Base-by-base conservation (phyloP, 2,888 invertebrate genomes). In the Conops quadrifasciatus region DNA sequence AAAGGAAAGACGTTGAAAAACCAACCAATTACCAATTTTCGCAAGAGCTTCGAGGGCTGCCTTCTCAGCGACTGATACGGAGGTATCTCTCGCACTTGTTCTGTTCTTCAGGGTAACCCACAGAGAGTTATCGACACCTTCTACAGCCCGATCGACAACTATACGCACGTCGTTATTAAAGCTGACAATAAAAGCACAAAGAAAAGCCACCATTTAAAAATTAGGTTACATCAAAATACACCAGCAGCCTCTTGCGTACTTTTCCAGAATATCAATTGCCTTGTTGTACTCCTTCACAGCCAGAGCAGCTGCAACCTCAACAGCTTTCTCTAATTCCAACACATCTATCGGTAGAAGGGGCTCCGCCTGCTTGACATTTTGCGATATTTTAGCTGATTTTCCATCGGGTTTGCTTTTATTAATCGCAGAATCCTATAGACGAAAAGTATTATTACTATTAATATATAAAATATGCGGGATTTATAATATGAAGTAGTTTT, bases 231-330 rank as follows among this genome's bases (percentile, higher is more conserved):
- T 36, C 36, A n/a, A 69, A 53, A 36, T 51, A n/a, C 9, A n/a
- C 24, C 9, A 9, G 21, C 9, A 9, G 21, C 16, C 19, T 19
- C 24, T 49, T 51, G 49, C 21, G 56, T 73, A 85, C 85, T 75
- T 87, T 72, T 88, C 86, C 53, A 91, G 87, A 53, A 89, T 87
- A 67, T 87, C 86, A 0, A 89, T 87, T 0, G 93, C 93, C 74
- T 87, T 85, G 72, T 90, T 89, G 79, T 90, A 94, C 71, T 90
- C 90, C 78, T 90, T 88, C 7, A 93, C 88, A 1, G 93, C 93
- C 24, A 89, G 87, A 67, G 90, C 87, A 4, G 90, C 89, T 9
- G 89, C 85, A 71, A 87, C 79, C 68, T 89, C 88, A 30, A 89
- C 88, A 75, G 87, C 86, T 72, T 86, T 87, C 79, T 91, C 91